Conservation (phyloP, 2,113 vertebrate species). For the Caretta caretta region DNA sequence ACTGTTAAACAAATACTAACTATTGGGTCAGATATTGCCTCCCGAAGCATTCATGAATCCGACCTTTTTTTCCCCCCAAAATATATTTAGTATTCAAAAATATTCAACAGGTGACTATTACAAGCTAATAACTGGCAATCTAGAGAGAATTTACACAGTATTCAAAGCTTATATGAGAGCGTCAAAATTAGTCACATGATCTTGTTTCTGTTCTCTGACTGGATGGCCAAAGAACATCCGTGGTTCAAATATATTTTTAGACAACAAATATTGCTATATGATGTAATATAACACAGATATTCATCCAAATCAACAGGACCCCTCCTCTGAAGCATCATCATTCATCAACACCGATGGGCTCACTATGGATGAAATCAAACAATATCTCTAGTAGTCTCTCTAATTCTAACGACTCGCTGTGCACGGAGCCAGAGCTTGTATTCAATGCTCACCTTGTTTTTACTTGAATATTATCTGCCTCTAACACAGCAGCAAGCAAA, state of each 20-base stretch:
- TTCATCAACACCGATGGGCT: background rate
- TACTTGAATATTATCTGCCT: background rate
- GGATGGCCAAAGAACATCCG: background rate
- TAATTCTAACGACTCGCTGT: background rate
- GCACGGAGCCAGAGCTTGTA: background rate
- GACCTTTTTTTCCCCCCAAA: background rate
- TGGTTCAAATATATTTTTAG: background rate
- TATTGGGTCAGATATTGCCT: background rate
- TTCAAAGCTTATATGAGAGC: background rate
- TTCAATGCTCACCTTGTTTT: background rate
- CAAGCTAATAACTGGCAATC: background rate
- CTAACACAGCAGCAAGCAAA: background rate
- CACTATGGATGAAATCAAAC: background rate
- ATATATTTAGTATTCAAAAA: background rate
- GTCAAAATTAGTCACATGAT: background rate
- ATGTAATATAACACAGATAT: background rate
- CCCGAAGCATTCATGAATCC: background rate
- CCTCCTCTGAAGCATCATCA: background rate
- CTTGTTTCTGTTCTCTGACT: background rate
- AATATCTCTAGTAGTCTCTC: background rate
- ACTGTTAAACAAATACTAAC: background rate
- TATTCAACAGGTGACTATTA: background rate
- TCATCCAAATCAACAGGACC: background rate
- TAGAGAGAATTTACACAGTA: background rate
- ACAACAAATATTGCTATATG: too few species aligned